Evolutionary conservation across 2,797 vertebrate species (phyloP).

Genomic region (Cirrhinus molitorella): DNA sequence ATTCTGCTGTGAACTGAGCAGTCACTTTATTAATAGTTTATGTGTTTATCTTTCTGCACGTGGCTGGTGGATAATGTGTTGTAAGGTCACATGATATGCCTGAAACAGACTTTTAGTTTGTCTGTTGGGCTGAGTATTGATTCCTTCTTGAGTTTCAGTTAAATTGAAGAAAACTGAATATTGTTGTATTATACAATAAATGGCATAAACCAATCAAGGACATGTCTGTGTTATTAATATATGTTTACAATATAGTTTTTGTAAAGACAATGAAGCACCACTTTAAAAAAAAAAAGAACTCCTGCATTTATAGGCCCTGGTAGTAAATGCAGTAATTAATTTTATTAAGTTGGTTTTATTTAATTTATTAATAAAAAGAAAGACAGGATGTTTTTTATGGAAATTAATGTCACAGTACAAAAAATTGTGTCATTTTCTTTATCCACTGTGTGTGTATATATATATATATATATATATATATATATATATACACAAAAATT

Average conservation of each 20-base stretch:
- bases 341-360: neutral
- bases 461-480: no score
- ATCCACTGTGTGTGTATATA: no score
- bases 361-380: neutral
- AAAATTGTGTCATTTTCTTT: neutral
- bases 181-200: neutral
- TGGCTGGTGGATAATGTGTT: constrained; percentile 23
- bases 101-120: neutral
- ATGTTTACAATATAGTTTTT: neutral
- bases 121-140: constrained; percentile 3
- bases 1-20: constrained; percentile 6
- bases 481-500: no score
- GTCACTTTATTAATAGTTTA: constrained; percentile 46
- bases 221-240: neutral
- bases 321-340: neutral
- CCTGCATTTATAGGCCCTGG: neutral
- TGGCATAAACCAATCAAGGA: neutral
- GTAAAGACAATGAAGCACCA: neutral
- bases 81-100: constrained; percentile 20
- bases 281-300: neutral
- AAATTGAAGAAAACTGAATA: neutral
- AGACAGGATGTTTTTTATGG: neutral
- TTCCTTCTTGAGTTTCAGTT: neutral
- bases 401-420: neutral
- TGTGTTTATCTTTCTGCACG: constrained; percentile 27